phyloP scores from a whole-genome alignment of 2,888 invertebrate species.

The Eledone cirrhosa region DNA sequence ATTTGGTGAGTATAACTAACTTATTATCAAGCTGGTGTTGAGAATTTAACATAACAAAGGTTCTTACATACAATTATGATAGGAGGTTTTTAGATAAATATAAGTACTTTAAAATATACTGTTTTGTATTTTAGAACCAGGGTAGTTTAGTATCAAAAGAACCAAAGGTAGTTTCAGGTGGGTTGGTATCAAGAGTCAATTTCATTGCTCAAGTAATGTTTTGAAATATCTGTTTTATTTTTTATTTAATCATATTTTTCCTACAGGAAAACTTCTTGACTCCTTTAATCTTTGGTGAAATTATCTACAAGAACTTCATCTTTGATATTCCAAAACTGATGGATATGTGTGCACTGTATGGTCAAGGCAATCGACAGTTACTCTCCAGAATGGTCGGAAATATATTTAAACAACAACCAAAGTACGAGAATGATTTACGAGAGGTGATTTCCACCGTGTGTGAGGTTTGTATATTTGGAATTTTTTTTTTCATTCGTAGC shows the following conservation, averaged over 20 bases:
- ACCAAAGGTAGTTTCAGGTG: too few relatives aligned
- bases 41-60: too few relatives aligned
- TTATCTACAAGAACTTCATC: slow-evolving; percentile 82
- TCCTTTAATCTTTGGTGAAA: slow-evolving; percentile 74
- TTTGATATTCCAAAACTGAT: slow-evolving; percentile 85
- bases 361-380: slow-evolving; percentile 74
- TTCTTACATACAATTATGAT: too few relatives aligned
- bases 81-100: too few relatives aligned
- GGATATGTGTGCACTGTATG: slow-evolving; percentile 81
- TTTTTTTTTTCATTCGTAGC: not conserved
- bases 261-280: slow-evolving; percentile 70
- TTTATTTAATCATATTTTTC: slow-evolving; percentile 66
- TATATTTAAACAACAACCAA: slow-evolving; percentile 76
- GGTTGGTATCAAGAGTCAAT: too few relatives aligned
- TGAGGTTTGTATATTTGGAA: slow-evolving; percentile 50
- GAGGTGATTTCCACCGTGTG: slow-evolving; percentile 60
- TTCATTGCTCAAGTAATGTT: too few relatives aligned
- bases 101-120: too few relatives aligned
- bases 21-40: too few relatives aligned
- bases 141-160: too few relatives aligned
- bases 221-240: too few relatives aligned
- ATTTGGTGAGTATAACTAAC: too few relatives aligned
- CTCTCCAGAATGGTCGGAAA: slow-evolving; percentile 75
- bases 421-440: slow-evolving; percentile 73
- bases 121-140: too few relatives aligned